Evolutionary conservation across 2,113 vertebrate species (phyloP).

Genomic region (Brienomyrus brachyistius): DNA sequence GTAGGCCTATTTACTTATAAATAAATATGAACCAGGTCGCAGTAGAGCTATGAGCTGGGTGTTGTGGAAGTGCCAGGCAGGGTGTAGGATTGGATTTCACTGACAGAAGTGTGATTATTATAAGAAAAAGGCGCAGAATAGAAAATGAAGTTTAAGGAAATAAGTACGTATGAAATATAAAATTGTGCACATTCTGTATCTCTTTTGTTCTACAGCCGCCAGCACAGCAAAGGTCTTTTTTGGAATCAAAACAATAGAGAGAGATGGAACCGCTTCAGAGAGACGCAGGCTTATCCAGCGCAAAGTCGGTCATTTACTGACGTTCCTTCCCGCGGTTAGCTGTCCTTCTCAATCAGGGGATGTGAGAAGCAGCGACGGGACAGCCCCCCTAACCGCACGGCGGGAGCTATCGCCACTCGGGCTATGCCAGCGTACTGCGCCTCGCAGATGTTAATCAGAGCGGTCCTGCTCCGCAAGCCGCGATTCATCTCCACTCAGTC

Average conservation of each 20-base stretch:
- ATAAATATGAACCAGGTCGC: not conserved
- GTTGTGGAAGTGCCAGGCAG: not conserved
- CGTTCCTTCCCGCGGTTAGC: not conserved
- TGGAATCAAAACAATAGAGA: not conserved
- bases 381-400: not conserved
- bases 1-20: not conserved
- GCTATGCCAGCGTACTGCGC: not conserved
- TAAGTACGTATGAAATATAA: not conserved
- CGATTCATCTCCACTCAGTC: not conserved
- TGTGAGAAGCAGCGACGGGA: not conserved
- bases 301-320: not conserved
- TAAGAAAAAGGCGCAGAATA: not conserved
- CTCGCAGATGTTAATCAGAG: constrained; percentile 1
- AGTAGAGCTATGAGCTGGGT: not conserved
- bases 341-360: not conserved
- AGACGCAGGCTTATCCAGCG: not conserved
- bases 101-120: not conserved
- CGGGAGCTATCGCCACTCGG: not conserved
- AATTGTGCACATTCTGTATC: not conserved
- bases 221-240: not conserved
- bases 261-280: not conserved
- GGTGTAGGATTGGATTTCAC: not conserved
- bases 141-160: not conserved
- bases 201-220: not conserved
- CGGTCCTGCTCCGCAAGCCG: not conserved